Base-by-base conservation (phyloP, 2,113 vertebrate genomes). In the Neolamprologus fasciatus region DNA sequence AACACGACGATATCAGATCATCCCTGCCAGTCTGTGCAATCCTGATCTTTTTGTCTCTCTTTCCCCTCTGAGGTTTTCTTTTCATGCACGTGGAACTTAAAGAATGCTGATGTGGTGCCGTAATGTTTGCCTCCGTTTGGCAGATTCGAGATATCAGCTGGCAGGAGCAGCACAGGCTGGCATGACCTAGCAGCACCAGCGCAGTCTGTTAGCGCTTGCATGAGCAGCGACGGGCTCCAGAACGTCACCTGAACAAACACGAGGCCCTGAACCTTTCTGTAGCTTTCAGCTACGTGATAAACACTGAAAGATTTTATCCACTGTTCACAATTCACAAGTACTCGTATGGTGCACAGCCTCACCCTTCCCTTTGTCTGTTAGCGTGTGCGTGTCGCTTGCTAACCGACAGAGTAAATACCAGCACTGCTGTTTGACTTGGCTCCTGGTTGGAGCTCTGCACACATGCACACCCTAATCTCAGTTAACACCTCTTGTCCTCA, bases 401-500 rank as follows among this genome's bases (percentile, higher is more conserved):
- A 58, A 86, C n/a, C 9, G 12, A 68, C 85, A 84, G 50, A 85
- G 91, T 91, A 93, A 95, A 95, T 92, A 89, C 91, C 92, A 94
- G 81, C 17, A 2, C 87, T 84, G 66, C 82, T 91, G 91, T 94
- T 95, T 94, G 89, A 89, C 88, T 95, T 94, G 92, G 92, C 90
- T 87, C 66, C 63, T 85, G 61, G 87, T 84, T 50, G 50, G 71
- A 17, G 17, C 57, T 91, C 58, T 61, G 76, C 87, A 82, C 91
- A 82, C 87, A 83, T 81, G 80, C 80, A 58, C 82, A 31, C 61
- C 84, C 12, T 81, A 47, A 86, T 90, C 85, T 84, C 26, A 61
- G 80, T 82, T 89, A 88, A 89, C 88, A 83, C 84, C 82, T 78
- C 79, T 66, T 83, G 40, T 87, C 80, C 55, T 79, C 73, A 61